These are phyloP conservation scores for Parasteatoda lunata DNA, from an alignment of 2,888 invertebrate genomes.

Conservation along the genomic window DNA sequence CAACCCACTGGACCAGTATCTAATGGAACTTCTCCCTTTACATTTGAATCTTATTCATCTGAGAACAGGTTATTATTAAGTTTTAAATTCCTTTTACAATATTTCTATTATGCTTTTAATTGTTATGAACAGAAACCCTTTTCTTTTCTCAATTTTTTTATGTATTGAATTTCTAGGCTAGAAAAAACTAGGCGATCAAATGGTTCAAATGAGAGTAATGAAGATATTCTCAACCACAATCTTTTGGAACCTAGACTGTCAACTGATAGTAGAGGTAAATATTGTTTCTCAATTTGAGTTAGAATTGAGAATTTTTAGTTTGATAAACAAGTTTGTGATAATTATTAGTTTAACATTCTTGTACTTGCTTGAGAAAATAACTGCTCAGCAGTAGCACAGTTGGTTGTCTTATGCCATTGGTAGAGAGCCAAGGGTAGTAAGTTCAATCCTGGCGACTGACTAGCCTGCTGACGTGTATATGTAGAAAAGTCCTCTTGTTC, in stretches of 20 bases:
- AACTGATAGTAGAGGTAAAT: slow-evolving; percentile 50
- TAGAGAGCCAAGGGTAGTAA: too few species aligned
- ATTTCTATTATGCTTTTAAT: background rate
- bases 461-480: too few species aligned
- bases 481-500: too few species aligned
- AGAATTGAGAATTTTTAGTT: background rate
- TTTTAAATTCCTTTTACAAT: background rate
- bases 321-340: too few species aligned
- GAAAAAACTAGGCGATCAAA: slow-evolving; percentile 70
- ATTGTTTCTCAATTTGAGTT: background rate
- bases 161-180: slow-evolving; percentile 24
- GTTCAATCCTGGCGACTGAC: too few species aligned
- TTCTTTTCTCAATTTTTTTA: too few species aligned
- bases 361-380: too few species aligned
- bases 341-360: too few species aligned
- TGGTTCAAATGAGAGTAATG: slow-evolving; percentile 67
- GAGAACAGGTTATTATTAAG: slow-evolving; percentile 69
- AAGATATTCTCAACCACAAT: slow-evolving; percentile 61
- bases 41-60: slow-evolving; percentile 74
- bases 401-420: too few species aligned
- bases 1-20: slow-evolving; percentile 70
- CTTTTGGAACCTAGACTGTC: slow-evolving; percentile 48
- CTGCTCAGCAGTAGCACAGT: too few species aligned
- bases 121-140: too few species aligned
- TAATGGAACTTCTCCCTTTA: slow-evolving; percentile 72